Conservation (phyloP, 1,140 invertebrate species). For the Eurosta solidaginis region DNA sequence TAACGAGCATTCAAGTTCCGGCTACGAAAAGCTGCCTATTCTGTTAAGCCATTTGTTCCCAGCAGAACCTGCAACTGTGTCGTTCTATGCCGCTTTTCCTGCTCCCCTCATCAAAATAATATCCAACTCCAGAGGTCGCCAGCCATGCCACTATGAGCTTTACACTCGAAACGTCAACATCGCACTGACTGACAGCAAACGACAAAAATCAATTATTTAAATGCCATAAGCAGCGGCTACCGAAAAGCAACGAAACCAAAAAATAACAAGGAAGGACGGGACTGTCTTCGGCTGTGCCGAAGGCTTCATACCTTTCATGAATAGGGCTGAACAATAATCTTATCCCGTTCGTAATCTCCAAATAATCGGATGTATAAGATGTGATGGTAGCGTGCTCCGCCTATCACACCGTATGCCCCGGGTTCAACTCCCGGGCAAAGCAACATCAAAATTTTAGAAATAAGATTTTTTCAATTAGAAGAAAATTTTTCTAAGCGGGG, state of each 20-base stretch:
- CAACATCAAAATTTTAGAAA: no score
- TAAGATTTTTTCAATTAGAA: no score
- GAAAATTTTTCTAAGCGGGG: no score
- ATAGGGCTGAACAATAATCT: no score
- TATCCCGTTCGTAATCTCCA: no score
- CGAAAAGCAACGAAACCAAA: not conserved
- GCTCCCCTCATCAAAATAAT: not conserved
- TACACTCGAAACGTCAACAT: not conserved
- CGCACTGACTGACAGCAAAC: constrained; percentile 42
- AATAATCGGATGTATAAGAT: no score
- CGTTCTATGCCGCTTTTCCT: not conserved
- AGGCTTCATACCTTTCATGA: no score
- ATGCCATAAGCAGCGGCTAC: not conserved
- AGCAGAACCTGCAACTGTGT: not conserved
- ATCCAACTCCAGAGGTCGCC: not conserved
- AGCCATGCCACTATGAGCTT: not conserved
- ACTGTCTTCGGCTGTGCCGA: no score
- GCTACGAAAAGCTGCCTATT: constrained; percentile 44
- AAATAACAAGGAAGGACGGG: no score
- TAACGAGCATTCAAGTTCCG: constrained; percentile 35
- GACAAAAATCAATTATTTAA: constrained; percentile 28
- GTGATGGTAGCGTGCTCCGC: no score
- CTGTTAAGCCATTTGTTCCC: constrained; percentile 4
- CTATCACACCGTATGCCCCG: no score
- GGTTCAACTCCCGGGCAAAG: no score